Evolutionary conservation across 2,888 invertebrate genomes (phyloP).

Genomic region (Antheraea yamamai): DNA sequence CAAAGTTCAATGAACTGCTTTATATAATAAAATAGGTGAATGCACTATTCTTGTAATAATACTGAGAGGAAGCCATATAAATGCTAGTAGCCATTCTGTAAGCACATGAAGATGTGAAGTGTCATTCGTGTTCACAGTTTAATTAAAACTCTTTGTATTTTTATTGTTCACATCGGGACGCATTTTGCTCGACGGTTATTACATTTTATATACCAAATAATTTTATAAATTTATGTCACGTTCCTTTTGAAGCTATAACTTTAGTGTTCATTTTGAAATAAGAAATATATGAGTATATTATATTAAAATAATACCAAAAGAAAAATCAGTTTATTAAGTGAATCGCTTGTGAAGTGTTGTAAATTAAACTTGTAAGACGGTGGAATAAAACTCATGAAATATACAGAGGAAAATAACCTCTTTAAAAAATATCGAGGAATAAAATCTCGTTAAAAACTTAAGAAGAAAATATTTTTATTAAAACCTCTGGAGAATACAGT

Average conservation of each 20-base stretch:
- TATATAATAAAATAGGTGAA: slow-evolving; percentile 5
- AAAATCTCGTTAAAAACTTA: too few species aligned
- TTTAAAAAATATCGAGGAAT: too few species aligned
- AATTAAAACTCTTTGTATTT: not conserved
- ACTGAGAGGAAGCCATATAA: slow-evolving; percentile 41
- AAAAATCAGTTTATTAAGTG: too few species aligned
- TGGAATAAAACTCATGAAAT: too few species aligned
- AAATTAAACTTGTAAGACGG: too few species aligned
- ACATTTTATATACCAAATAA: not conserved
- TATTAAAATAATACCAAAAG: too few species aligned
- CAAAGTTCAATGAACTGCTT: not conserved
- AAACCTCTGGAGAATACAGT: too few species aligned
- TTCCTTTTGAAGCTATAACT: not conserved
- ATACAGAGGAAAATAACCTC: too few species aligned
- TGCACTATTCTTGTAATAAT: slow-evolving; percentile 25
- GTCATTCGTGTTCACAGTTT: slow-evolving; percentile 22
- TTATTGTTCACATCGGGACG: not conserved
- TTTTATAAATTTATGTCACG: not conserved
- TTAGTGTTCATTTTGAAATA: not conserved
- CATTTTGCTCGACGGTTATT: not conserved
- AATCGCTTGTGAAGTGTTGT: too few species aligned
- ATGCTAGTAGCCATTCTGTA: slow-evolving; percentile 19
- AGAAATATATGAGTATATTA: too few species aligned
- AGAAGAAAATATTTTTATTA: too few species aligned
- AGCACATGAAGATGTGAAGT: slow-evolving; percentile 21